Evolutionary conservation across 2,113 vertebrate species (phyloP).

Genomic region (Gadus macrocephalus): DNA sequence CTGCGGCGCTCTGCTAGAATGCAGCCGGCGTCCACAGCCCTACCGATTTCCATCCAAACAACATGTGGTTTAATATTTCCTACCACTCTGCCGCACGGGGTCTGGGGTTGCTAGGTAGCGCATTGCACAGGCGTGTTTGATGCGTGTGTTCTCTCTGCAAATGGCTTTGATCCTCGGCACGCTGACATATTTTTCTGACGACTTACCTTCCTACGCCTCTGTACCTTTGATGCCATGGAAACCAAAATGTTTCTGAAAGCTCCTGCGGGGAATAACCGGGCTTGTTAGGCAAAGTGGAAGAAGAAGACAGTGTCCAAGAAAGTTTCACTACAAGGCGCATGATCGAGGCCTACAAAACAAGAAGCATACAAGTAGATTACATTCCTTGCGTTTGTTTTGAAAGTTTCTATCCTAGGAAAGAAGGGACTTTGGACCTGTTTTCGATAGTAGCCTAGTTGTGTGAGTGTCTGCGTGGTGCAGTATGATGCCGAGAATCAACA

Average conservation of each 20-base stretch:
- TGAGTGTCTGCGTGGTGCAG: background rate
- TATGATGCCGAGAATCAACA: conserved; percentile 1
- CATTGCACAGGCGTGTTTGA: conserved; percentile 58
- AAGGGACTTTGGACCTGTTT: background rate
- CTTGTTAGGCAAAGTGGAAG: conserved; percentile 61
- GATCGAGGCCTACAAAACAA: conserved; percentile 32
- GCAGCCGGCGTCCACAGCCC: conserved; percentile 43
- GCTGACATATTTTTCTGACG: conserved; percentile 59
- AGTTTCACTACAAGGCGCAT: conserved; percentile 52
- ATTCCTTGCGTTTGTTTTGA: background rate
- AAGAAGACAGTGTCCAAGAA: conserved; percentile 49
- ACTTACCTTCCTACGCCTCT: conserved; percentile 62
- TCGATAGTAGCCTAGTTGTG: background rate
- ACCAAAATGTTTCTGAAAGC: conserved; percentile 64
- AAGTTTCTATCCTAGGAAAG: background rate
- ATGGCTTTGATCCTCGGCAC: conserved; percentile 71
- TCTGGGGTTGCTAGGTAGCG: conserved; percentile 76
- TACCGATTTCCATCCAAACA: conserved; percentile 65
- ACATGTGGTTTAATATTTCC: conserved; percentile 60
- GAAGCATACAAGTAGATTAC: background rate
- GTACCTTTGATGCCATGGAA: conserved; percentile 41
- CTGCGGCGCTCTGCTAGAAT: conserved; percentile 14
- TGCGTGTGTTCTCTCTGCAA: conserved; percentile 65
- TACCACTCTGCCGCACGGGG: conserved; percentile 61
- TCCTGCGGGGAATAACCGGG: conserved; percentile 54